Percentiles rank a stretch among this genome's conserved stretches.
Conservation (phyloP, 2,113 vertebrate genomes). For the Centrocercus urophasianus region DNA sequence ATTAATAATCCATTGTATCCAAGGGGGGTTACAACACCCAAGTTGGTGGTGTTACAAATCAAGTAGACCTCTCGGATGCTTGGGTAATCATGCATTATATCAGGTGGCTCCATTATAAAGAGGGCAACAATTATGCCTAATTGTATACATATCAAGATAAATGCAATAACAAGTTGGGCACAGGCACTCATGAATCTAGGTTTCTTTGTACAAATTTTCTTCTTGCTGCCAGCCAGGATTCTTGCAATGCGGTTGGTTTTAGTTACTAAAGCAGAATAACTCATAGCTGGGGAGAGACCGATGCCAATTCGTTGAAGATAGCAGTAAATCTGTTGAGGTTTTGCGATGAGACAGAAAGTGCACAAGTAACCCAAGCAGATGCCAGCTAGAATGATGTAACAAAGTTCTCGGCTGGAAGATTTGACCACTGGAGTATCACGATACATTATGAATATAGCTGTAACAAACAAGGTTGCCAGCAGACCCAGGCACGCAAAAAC, state of each 20-base stretch:
- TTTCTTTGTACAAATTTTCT: conserved; percentile 99
- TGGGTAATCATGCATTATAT: conserved; percentile 95
- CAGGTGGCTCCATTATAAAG: conserved; percentile 94
- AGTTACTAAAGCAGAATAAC: conserved; percentile 96
- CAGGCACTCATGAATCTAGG: conserved; percentile 98
- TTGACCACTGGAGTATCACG: conserved; percentile 97
- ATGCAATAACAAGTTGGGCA: conserved; percentile 95
- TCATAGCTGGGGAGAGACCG: conserved; percentile 96
- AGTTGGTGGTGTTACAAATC: conserved; percentile 96
- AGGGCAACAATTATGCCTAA: conserved; percentile 95
- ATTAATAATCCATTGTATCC: conserved; percentile 97
- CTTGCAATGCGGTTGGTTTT: conserved; percentile 98
- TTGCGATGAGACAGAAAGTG: conserved; percentile 95
- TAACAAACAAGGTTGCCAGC: conserved; percentile 94
- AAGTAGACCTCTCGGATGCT: conserved; percentile 97
- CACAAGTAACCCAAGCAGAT: conserved; percentile 98
- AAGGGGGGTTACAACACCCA: conserved; percentile 95
- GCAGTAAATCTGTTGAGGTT: conserved; percentile 92
- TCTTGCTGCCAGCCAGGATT: conserved; percentile 98
- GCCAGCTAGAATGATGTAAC: conserved; percentile 96
- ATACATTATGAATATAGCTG: conserved; percentile 92
- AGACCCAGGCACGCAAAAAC: conserved; percentile 96
- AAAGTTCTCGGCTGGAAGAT: conserved; percentile 96
- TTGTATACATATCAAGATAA: conserved; percentile 94
- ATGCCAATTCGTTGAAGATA: conserved; percentile 96